These are phyloP conservation scores for Lepidurus apus DNA, from an alignment of 1,140 invertebrate species.

Conservation along the genomic window DNA sequence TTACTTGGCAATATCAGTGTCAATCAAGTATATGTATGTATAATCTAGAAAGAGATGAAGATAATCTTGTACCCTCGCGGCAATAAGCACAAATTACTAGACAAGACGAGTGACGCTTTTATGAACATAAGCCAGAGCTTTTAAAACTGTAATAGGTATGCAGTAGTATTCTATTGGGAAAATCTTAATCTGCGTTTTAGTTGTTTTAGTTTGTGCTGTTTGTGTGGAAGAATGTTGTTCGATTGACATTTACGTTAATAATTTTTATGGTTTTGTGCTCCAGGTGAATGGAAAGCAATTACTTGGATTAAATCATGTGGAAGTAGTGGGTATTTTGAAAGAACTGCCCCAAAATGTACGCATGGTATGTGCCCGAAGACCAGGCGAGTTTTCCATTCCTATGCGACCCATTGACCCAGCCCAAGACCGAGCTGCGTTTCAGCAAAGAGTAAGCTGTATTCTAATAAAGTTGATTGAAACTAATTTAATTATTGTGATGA, in stretches of 20 bases:
- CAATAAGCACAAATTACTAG: too few species aligned
- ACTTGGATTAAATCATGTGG: conserved; percentile 92
- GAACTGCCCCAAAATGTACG: conserved; percentile 87
- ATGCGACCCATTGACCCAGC: conserved; percentile 60
- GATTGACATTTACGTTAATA: not conserved
- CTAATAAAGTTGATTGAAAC: not conserved
- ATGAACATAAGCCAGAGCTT: too few species aligned
- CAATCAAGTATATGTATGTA: too few species aligned
- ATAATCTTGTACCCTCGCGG: too few species aligned
- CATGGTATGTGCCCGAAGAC: conserved; percentile 83
- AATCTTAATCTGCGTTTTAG: too few species aligned
- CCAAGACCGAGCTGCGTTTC: conserved; percentile 60
- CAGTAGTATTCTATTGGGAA: too few species aligned
- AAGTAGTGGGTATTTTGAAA: conserved; percentile 91
- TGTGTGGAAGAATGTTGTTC: not conserved
- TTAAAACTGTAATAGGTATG: too few species aligned
- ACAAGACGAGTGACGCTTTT: too few species aligned
- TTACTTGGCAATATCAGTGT: too few species aligned
- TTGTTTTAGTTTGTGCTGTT: not conserved
- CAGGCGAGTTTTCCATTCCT: conserved; percentile 48
- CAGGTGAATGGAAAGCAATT: conserved; percentile 92
- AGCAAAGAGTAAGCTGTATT: conserved; percentile 55
- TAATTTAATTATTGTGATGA: conserved; percentile 24
- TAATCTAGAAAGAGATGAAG: too few species aligned
- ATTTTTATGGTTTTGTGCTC: conserved; percentile 38